Percentiles rank a stretch among this genome's conserved stretches.
These are phyloP conservation scores for Clarias fuscus DNA, from an alignment of 2,797 vertebrate species.

Conservation along the genomic window DNA sequence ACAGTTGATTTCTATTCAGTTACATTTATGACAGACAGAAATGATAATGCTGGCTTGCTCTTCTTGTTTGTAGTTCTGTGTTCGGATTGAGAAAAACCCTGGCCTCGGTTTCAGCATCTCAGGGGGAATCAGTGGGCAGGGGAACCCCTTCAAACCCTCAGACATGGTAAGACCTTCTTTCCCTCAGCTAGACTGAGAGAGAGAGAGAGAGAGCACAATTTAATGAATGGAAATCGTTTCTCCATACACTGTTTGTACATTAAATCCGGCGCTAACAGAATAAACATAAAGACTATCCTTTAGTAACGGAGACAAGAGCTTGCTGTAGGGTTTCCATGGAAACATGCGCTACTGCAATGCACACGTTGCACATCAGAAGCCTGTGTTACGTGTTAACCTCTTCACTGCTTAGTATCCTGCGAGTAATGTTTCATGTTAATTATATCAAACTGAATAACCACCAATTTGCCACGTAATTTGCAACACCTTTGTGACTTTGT, in stretches of 20 bases:
- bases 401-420: conserved; percentile 40
- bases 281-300: conserved; percentile 33
- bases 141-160: conserved; percentile 99
- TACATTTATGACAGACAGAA: neutral
- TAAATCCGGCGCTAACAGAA: conserved; percentile 26
- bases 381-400: conserved; percentile 56
- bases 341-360: conserved; percentile 64
- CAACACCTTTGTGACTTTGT: neutral
- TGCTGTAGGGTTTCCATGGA: conserved; percentile 73
- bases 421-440: neutral
- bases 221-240: conserved; percentile 52
- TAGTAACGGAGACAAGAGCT: conserved; percentile 54
- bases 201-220: neutral
- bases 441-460: neutral
- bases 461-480: neutral
- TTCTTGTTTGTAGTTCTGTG: conserved; percentile 83
- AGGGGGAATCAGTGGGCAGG: conserved; percentile 98
- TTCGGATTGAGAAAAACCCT: conserved; percentile 99
- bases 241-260: neutral
- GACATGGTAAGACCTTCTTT: conserved; percentile 89
- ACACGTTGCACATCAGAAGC: conserved; percentile 54
- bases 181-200: neutral
- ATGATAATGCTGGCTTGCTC: neutral
- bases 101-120: conserved; percentile 99
- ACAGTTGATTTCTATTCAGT: neutral